Evolutionary conservation across 2,888 invertebrate genomes (phyloP).

Genomic region (Catocala sponsa): DNA sequence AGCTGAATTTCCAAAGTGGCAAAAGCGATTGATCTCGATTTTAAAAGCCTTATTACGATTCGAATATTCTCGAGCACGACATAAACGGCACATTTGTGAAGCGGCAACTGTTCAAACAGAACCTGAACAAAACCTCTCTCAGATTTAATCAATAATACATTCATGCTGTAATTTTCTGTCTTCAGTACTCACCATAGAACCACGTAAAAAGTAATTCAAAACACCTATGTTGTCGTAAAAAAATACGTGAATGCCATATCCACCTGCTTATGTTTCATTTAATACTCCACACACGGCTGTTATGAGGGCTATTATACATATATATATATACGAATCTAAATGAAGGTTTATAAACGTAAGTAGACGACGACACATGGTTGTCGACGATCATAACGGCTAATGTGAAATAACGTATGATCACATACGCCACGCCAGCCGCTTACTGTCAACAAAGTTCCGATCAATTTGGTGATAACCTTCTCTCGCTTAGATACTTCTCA

Average conservation of each 20-base stretch:
- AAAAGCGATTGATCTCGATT: no score
- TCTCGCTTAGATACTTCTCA: conserved; percentile 18
- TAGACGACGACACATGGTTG: not conserved
- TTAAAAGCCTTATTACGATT: no score
- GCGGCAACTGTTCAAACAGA: no score
- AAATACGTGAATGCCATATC: conserved; percentile 2
- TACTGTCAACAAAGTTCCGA: conserved; percentile 41
- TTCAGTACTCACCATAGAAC: no score
- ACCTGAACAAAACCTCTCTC: no score
- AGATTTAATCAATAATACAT: no score
- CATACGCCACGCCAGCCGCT: conserved; percentile 22
- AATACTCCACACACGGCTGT: conserved; percentile 12
- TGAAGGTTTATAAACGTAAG: not conserved
- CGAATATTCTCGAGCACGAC: no score
- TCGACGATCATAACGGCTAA: conserved; percentile 30
- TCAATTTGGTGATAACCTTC: conserved; percentile 48
- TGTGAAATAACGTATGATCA: conserved; percentile 21
- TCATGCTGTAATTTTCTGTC: no score
- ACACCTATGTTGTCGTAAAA: conserved; percentile 1
- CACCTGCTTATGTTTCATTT: conserved; percentile 7
- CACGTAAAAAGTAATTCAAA: conserved; percentile 1
- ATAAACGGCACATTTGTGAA: no score
- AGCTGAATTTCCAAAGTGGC: no score
- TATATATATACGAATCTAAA: conserved; percentile 2
- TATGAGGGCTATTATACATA: conserved; percentile 4